Evolutionary conservation across 2,797 vertebrate genomes (phyloP).

Genomic region (Gymnoscopelus braueri): DNA sequence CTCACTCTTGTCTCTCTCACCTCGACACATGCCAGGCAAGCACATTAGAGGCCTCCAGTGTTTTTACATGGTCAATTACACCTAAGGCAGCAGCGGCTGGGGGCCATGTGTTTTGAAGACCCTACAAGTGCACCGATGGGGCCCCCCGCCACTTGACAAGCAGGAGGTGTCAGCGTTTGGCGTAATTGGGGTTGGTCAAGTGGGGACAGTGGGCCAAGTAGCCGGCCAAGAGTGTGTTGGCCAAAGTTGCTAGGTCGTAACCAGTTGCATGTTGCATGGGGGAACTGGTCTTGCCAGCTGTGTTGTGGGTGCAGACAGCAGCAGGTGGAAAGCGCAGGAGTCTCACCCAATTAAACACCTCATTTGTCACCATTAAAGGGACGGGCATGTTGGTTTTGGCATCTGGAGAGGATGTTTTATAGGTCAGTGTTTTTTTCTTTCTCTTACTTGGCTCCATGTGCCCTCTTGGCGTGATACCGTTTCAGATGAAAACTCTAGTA

Average conservation of each 20-base stretch:
- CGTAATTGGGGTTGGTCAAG: slow-evolving; percentile 50
- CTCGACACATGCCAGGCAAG: slow-evolving; percentile 37
- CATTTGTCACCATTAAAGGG: slow-evolving; percentile 72
- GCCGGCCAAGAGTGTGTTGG: slow-evolving; percentile 21
- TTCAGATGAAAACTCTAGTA: slow-evolving; percentile 28
- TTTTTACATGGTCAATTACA: slow-evolving; percentile 66
- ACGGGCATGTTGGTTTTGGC: slow-evolving; percentile 63
- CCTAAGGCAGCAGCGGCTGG: slow-evolving; percentile 50
- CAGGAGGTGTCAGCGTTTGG: slow-evolving; percentile 36
- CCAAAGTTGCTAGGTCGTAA: slow-evolving; percentile 21
- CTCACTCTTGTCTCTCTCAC: slow-evolving; percentile 32
- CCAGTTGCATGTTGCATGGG: slow-evolving; percentile 40
- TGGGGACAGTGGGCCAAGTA: slow-evolving; percentile 46
- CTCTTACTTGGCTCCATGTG: slow-evolving; percentile 12
- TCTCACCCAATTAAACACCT: slow-evolving; percentile 68
- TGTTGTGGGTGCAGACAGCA: slow-evolving; percentile 58
- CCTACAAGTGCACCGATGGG: slow-evolving; percentile 40
- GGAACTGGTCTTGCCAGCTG: slow-evolving; percentile 50
- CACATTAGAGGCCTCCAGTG: slow-evolving; percentile 32
- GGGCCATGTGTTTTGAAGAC: slow-evolving; percentile 19
- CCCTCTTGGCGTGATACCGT: slow-evolving; percentile 22
- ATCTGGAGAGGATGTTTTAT: slow-evolving; percentile 45
- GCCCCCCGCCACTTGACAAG: slow-evolving; percentile 44
- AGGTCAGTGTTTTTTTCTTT: slow-evolving; percentile 27
- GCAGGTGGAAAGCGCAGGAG: slow-evolving; percentile 66